phyloP scores from a whole-genome alignment of 2,797 vertebrate species.

The Bufotes viridis region DNA sequence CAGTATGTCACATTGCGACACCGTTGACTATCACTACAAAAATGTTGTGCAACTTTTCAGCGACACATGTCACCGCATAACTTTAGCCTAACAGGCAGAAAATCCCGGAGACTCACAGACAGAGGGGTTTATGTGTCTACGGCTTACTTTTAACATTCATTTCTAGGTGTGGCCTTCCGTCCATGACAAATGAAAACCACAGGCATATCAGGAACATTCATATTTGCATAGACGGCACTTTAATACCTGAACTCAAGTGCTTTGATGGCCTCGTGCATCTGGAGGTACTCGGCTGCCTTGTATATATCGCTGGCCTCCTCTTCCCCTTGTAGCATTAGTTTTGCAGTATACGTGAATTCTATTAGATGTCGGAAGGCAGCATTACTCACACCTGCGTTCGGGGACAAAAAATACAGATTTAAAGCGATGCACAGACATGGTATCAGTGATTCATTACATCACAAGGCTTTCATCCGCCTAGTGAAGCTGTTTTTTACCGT shows the following conservation, averaged over 20 bases:
- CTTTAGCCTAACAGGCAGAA: no score
- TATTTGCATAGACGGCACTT: background rate
- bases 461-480: background rate
- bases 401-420: conserved; percentile 4
- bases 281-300: conserved; percentile 98
- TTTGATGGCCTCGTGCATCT: conserved; percentile 98
- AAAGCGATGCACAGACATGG: background rate
- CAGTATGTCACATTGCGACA: no score
- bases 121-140: no score
- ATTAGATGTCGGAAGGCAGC: conserved; percentile 93
- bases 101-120: no score
- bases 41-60: no score
- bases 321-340: conserved; percentile 86
- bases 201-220: background rate
- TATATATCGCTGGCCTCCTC: conserved; percentile 94
- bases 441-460: background rate
- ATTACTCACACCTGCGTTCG: conserved; percentile 90
- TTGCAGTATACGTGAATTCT: conserved; percentile 98
- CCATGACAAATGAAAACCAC: background rate
- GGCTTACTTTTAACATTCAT: no score
- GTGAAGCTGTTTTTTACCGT: no score
- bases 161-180: no score
- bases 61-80: no score
- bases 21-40: no score
- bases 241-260: conserved; percentile 89